Evolutionary conservation across 2,797 vertebrate genomes (phyloP).

Genomic region (Aphelocoma californica): DNA sequence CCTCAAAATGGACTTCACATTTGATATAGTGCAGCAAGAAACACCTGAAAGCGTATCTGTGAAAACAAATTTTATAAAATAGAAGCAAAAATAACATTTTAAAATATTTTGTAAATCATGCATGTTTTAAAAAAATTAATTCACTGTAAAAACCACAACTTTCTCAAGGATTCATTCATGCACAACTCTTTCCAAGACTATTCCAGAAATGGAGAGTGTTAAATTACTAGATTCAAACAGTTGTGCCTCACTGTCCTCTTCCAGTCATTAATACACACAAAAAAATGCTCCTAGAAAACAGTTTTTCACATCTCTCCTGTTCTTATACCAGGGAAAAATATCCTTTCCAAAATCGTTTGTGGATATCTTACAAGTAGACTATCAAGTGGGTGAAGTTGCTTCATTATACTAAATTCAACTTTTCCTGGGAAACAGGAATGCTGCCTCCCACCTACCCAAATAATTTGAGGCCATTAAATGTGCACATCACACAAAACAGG

Average conservation of each 20-base stretch:
- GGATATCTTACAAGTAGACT: background rate
- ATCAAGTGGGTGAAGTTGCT: background rate
- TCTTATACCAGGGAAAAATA: background rate
- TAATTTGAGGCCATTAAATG: slow-evolving; percentile 11
- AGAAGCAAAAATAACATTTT: slow-evolving; percentile 19
- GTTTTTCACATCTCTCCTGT: background rate
- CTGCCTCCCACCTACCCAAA: background rate
- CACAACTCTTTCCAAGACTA: slow-evolving; percentile 21
- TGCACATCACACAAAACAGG: background rate
- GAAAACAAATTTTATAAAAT: background rate
- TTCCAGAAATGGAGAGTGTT: slow-evolving; percentile 35
- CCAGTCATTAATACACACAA: background rate
- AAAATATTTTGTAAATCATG: slow-evolving; percentile 12
- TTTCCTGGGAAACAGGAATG: background rate
- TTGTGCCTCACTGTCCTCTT: slow-evolving; percentile 7
- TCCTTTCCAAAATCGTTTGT: background rate
- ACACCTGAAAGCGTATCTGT: background rate
- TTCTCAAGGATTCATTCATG: slow-evolving; percentile 37
- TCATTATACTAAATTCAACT: background rate
- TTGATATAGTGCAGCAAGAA: background rate
- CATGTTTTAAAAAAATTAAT: slow-evolving; percentile 6
- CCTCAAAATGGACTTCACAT: background rate
- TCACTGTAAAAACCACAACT: slow-evolving; percentile 28
- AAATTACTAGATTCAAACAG: slow-evolving; percentile 13
- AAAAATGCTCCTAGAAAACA: background rate